Conservation (phyloP, 2,888 invertebrate genomes). For the Willowsia nigromaculata region DNA sequence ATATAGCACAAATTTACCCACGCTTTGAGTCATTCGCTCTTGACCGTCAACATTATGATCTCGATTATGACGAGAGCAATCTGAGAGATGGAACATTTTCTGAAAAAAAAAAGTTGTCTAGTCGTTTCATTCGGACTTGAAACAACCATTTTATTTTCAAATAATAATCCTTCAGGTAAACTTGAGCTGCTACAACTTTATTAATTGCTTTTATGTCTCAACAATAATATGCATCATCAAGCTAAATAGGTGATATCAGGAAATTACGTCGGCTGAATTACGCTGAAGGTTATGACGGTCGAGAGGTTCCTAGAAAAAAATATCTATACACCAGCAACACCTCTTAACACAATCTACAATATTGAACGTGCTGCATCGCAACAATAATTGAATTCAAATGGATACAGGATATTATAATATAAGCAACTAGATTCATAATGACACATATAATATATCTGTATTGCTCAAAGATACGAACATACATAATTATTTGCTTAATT, state of each 20-base stretch:
- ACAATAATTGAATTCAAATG: not conserved
- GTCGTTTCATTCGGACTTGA: not conserved
- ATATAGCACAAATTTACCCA: conserved; percentile 2
- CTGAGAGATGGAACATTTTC: not conserved
- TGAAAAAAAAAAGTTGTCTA: not conserved
- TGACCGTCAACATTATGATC: conserved; percentile 5
- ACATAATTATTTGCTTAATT: not conserved
- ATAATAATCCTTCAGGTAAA: conserved; percentile 10
- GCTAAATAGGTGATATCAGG: not conserved
- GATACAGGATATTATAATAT: not conserved
- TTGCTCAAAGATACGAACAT: not conserved
- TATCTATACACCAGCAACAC: not conserved
- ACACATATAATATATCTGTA: too few species aligned
- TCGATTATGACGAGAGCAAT: not conserved
- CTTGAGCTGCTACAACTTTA: not conserved
- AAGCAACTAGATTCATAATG: too few species aligned
- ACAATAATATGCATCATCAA: not conserved
- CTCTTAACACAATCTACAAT: too few species aligned
- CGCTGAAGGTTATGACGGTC: not conserved
- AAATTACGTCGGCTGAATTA: too few species aligned
- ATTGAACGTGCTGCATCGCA: not conserved
- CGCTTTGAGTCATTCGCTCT: conserved; percentile 4
- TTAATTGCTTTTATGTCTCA: conserved; percentile 14
- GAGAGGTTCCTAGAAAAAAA: not conserved
- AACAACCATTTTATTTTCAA: not conserved